Evolutionary conservation across 2,797 vertebrate species (phyloP).

Genomic region (Emys orbicularis): DNA sequence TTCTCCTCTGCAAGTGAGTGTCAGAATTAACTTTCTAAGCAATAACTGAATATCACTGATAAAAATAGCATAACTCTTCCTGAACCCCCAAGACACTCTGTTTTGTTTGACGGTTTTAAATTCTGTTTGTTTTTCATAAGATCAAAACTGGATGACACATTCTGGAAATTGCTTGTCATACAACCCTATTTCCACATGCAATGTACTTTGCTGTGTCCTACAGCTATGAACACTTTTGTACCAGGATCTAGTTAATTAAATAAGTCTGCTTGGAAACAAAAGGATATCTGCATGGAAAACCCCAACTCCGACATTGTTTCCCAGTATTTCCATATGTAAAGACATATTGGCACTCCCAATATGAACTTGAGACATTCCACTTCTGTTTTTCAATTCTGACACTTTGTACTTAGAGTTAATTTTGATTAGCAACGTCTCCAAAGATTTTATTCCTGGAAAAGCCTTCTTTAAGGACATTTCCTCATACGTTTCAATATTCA

Average conservation of each 20-base stretch:
- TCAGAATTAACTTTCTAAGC: neutral
- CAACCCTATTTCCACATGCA: slow-evolving; percentile 32
- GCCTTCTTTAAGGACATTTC: slow-evolving; percentile 21
- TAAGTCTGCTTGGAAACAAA: slow-evolving; percentile 49
- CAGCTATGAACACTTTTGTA: slow-evolving; percentile 24
- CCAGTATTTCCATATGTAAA: neutral
- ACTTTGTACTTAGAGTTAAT: neutral
- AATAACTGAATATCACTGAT: neutral
- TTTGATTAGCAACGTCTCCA: neutral
- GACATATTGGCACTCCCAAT: neutral
- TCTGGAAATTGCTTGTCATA: slow-evolving; percentile 45
- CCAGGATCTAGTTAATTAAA: slow-evolving; percentile 55
- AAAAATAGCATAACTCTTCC: slow-evolving; percentile 39
- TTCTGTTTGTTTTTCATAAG: slow-evolving; percentile 26
- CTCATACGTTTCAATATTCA: neutral
- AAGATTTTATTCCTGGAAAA: neutral
- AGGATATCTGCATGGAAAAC: neutral
- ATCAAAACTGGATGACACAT: slow-evolving; percentile 41
- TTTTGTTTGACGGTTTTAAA: slow-evolving; percentile 33
- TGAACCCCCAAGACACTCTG: slow-evolving; percentile 18
- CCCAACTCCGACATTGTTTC: neutral
- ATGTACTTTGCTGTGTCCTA: neutral
- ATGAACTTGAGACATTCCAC: neutral
- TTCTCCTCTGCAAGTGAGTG: slow-evolving; percentile 2
- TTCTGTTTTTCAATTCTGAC: slow-evolving; percentile 14